Evolutionary conservation across 2,797 vertebrate species (phyloP), one percentile per base, ranked within the genome.

Genomic region (Mycteria americana): DNA sequence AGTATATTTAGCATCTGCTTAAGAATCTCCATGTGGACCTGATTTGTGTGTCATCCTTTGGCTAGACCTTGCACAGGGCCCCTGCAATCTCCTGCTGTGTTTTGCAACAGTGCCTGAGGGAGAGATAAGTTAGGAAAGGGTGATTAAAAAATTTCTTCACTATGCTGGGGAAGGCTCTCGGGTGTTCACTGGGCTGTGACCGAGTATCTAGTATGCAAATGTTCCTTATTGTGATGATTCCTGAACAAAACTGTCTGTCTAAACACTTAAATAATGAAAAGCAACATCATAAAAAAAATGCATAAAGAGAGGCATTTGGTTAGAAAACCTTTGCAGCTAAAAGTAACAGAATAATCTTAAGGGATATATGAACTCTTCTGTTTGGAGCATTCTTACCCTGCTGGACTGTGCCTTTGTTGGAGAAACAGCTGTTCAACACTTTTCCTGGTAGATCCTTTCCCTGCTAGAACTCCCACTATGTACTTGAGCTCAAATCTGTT

Each of bases 1-100:
- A 94, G 24, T 72, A 10, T 24, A 85, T 92, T 94, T 70, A 92
- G 68, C 60, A 68, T 89, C 45, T 88, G 64, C 81, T 75, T 83
- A 22, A 54, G 64, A 89, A 85, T 59, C 82, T 82, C 78, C 95
- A 85, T 56, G 90, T 95, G 96, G 96, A 83, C 43, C 94, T 93
- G 93, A 68, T 83, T 62, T 94, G 92, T 67, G 87, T 85, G 93
- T 89, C 95, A 83, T 74, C 88, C 63, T 46, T 81, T 77, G 95
- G 80, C 33, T 3, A 87, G 84, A 92, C 68, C 84, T 88, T 80
- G 92, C 84, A 46, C 3, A 51, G 88, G 69, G 88, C 80, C 96
- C 74, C 89, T 89, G 74, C 43, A 27, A 82, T 80, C 92, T 92
- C 92, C 78, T 93, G 93, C 93, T 95, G 83, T 51, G 77, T 64